These are phyloP conservation scores for Psix sp. DNA, from an alignment of 1,140 invertebrate genomes.

Conservation along the genomic window DNA sequence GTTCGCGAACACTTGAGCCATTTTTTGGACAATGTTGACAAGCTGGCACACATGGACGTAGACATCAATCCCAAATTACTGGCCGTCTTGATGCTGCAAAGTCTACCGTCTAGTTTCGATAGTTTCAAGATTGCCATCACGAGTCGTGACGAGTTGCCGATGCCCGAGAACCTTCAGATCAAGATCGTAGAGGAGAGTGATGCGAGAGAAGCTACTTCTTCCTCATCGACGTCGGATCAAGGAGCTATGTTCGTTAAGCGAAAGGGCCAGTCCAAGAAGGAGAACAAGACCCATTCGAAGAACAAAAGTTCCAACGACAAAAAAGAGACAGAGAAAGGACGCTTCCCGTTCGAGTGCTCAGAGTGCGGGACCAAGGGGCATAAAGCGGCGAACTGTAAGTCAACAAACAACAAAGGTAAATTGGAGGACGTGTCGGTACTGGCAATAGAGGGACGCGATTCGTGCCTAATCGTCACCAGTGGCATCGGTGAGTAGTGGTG, in stretches of 20 bases:
- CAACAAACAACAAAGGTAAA: too few relatives aligned
- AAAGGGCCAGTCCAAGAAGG: not conserved
- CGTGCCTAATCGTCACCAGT: too few relatives aligned
- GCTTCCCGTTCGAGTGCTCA: too few relatives aligned
- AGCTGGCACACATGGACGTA: not conserved
- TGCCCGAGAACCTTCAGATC: not conserved
- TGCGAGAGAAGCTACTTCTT: too few relatives aligned
- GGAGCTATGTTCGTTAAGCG: constrained; percentile 4
- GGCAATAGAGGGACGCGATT: too few relatives aligned
- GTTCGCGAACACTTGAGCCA: constrained; percentile 2
- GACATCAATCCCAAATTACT: not conserved
- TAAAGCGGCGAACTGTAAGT: constrained; percentile 4
- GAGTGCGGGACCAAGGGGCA: too few relatives aligned
- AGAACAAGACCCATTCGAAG: not conserved
- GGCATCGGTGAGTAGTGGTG: not conserved
- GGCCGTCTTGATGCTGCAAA: not conserved
- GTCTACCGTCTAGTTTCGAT: constrained; percentile 2
- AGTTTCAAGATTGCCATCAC: constrained; percentile 4
- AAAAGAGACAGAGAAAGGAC: not conserved
- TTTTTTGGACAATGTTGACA: constrained; percentile 2
- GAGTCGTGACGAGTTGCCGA: not conserved
- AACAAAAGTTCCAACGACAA: not conserved
- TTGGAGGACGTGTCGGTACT: too few relatives aligned
- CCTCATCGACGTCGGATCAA: not conserved
- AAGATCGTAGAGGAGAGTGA: too few relatives aligned